These are phyloP conservation scores for Eulemur mongoz DNA, from an alignment of 2,797 vertebrate species.

Conservation along the genomic window DNA sequence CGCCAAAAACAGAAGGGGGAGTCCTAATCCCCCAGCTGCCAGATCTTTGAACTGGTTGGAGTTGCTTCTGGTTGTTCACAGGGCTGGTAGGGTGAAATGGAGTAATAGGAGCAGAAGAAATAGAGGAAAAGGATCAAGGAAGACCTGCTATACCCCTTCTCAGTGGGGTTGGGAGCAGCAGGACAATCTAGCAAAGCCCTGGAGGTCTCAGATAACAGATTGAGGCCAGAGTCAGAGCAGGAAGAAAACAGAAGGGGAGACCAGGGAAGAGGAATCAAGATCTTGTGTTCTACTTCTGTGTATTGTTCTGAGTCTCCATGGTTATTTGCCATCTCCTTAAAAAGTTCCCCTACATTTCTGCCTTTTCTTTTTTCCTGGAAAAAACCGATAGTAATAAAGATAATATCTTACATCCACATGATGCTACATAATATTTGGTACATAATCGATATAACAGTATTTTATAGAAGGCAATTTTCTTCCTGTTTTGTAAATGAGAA, in stretches of 20 bases:
- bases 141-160: neutral
- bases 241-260: neutral
- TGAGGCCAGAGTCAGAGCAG: neutral
- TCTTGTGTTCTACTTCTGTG: neutral
- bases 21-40: neutral
- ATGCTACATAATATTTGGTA: neutral
- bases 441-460: neutral
- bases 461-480: conserved; percentile 31
- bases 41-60: neutral
- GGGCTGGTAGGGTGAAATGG: neutral
- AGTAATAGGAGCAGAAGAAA: neutral
- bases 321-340: neutral
- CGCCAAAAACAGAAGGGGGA: conserved; percentile 32
- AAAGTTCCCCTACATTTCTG: neutral
- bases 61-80: neutral
- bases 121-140: neutral
- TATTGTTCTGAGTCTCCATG: neutral
- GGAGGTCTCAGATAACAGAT: neutral
- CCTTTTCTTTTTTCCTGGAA: neutral
- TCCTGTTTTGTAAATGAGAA: neutral
- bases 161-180: neutral
- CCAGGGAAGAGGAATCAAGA: neutral
- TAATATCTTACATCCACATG: neutral
- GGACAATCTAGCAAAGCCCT: neutral
- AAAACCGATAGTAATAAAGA: neutral